Conservation (phyloP, 2,888 invertebrate species). For the Dicyrtomina minuta region DNA sequence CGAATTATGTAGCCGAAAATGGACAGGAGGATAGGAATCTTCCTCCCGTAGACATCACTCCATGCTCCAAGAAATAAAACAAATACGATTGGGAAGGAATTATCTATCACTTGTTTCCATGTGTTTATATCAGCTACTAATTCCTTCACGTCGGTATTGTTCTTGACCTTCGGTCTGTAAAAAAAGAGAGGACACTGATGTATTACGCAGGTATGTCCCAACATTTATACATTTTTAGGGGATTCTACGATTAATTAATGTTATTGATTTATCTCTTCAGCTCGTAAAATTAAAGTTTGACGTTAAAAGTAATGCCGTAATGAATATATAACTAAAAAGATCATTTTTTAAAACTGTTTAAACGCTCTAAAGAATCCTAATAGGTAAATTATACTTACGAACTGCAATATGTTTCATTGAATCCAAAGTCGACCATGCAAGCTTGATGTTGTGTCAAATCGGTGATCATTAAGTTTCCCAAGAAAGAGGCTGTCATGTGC, state of each 20-base stretch:
- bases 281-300: no score
- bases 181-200: neutral
- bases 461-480: conserved; percentile 50
- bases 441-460: conserved; percentile 48
- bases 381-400: no score
- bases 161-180: neutral
- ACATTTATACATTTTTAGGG: no score
- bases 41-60: conserved; percentile 53
- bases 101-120: conserved; percentile 53
- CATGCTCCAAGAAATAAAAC: conserved; percentile 52
- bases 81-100: conserved; percentile 51
- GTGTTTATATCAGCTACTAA: conserved; percentile 45
- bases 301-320: no score
- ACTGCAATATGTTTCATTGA: conserved; percentile 21
- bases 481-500: conserved; percentile 51
- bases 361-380: no score
- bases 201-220: no score
- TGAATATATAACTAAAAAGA: no score
- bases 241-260: no score
- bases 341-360: no score
- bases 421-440: conserved; percentile 44
- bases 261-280: no score
- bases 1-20: conserved; percentile 51
- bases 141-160: conserved; percentile 44
- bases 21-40: conserved; percentile 50